Evolutionary conservation across 2,113 vertebrate species (phyloP).

Genomic region (Arenaria interpres): DNA sequence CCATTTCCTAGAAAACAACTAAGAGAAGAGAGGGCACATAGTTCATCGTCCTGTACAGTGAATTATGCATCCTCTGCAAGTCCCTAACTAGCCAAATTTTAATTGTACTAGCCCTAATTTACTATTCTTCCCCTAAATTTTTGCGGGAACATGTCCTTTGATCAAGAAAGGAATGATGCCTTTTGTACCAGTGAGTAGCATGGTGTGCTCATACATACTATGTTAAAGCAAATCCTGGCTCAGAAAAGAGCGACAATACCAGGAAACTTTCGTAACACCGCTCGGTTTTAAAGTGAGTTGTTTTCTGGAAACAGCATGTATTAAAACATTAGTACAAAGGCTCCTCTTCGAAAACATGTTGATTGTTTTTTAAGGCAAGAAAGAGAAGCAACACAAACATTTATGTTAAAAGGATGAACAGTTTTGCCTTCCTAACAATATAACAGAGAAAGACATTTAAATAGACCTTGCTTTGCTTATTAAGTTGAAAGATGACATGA

Average conservation of each 20-base stretch:
- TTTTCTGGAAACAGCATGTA: background rate
- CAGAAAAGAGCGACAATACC: constrained; percentile 16
- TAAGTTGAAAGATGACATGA: background rate
- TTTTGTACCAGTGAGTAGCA: background rate
- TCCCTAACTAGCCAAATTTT: background rate
- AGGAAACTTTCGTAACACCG: constrained; percentile 3
- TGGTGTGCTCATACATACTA: background rate
- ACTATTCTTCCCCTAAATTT: background rate
- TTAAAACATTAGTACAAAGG: background rate
- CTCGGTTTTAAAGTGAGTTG: background rate
- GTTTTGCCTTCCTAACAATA: background rate
- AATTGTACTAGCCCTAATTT: background rate
- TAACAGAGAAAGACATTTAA: background rate
- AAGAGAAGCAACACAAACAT: constrained; percentile 7
- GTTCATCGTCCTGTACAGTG: background rate
- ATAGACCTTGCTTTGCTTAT: background rate
- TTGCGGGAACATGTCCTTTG: background rate
- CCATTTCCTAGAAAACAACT: constrained; percentile 43
- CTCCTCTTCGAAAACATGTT: background rate
- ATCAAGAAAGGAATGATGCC: background rate
- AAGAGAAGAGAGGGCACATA: background rate
- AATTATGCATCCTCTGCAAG: background rate
- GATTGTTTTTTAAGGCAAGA: background rate
- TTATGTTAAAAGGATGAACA: background rate
- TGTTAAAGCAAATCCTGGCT: background rate